A percentile compares a stretch with the other conserved stretches of the same genome.
Conservation (phyloP, 2,888 invertebrate genomes). For the Rhimphoctona megacephalus region DNA sequence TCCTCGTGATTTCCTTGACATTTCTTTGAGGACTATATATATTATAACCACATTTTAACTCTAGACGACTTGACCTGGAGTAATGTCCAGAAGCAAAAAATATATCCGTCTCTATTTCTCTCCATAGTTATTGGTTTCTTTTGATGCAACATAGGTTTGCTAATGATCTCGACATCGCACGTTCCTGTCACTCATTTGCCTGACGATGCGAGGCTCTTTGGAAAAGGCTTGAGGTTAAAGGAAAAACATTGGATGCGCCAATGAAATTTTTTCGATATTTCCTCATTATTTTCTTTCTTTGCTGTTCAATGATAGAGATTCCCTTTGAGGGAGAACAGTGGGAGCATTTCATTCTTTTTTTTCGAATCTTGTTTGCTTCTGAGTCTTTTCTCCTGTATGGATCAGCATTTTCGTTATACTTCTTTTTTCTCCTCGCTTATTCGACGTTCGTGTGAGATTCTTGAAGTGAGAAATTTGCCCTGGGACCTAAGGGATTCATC, state of each 20-base stretch:
- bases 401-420: constrained; percentile 18
- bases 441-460: constrained; percentile 19
- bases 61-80: neutral
- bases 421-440: neutral
- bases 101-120: neutral
- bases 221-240: neutral
- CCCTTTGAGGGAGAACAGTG: neutral
- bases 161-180: neutral
- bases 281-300: neutral
- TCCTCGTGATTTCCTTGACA: neutral
- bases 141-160: neutral
- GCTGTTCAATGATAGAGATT: neutral
- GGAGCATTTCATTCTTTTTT: neutral
- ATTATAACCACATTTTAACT: neutral
- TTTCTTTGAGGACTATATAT: neutral
- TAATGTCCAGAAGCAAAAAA: neutral
- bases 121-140: neutral
- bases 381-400: neutral
- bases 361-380: neutral
- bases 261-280: constrained; percentile 9
- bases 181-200: neutral
- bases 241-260: neutral
- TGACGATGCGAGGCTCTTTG: neutral
- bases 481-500: constrained; percentile 32
- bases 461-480: constrained; percentile 25